Conservation (phyloP, 2,113 vertebrate species). For the Edolisoma coerulescens region DNA sequence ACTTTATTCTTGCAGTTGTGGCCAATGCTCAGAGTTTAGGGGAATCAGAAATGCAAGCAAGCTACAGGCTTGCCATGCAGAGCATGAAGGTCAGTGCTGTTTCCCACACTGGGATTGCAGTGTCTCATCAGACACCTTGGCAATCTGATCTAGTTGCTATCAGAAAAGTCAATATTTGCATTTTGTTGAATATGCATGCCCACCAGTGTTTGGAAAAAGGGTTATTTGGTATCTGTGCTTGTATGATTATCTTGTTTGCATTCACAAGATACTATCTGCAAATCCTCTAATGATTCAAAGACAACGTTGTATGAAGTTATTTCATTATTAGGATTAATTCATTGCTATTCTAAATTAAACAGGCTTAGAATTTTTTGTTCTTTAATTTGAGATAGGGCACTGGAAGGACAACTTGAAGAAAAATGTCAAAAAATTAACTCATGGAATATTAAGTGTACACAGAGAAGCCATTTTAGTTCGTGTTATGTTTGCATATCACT, state of each 20-base stretch:
- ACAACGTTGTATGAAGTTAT: conserved; percentile 34
- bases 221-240: conserved; percentile 60
- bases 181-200: conserved; percentile 79
- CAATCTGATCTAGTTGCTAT: conserved; percentile 63
- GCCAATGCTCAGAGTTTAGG: conserved; percentile 48
- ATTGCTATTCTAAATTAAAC: conserved; percentile 55
- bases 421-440: not conserved
- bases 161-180: conserved; percentile 85
- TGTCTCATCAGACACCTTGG: conserved; percentile 53
- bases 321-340: conserved; percentile 70
- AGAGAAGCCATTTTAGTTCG: not conserved
- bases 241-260: conserved; percentile 73
- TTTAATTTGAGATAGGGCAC: conserved; percentile 36
- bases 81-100: conserved; percentile 49
- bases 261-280: conserved; percentile 67
- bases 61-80: not conserved
- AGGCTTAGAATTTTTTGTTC: conserved; percentile 13
- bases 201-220: conserved; percentile 60
- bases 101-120: conserved; percentile 26
- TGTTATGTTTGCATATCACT: not conserved
- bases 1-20: conserved; percentile 43
- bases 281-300: conserved; percentile 70
- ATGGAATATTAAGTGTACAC: not conserved
- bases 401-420: conserved; percentile 5
- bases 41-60: conserved; percentile 58